These are phyloP conservation scores for Gymnoscopelus braueri DNA, from an alignment of 2,797 vertebrate genomes.

Conservation along the genomic window DNA sequence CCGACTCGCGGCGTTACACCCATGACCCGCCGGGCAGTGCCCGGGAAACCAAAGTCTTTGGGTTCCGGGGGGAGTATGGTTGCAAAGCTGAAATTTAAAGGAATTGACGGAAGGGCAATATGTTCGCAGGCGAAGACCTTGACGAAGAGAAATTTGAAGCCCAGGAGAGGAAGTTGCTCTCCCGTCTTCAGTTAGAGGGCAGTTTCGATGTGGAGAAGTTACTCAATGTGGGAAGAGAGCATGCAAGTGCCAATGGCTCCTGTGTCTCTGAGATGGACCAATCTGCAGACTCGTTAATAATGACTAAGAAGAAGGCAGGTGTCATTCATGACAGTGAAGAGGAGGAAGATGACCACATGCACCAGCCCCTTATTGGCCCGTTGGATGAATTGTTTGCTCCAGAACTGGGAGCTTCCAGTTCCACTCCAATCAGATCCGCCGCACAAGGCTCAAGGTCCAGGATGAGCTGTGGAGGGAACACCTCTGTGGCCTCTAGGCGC, in stretches of 20 bases:
- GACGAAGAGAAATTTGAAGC: slow-evolving; percentile 27
- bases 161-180: slow-evolving; percentile 54
- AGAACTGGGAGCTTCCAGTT: slow-evolving; percentile 79
- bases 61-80: too few species aligned
- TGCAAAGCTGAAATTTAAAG: too few species aligned
- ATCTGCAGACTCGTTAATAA: slow-evolving; percentile 50
- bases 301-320: slow-evolving; percentile 69
- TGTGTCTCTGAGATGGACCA: slow-evolving; percentile 1
- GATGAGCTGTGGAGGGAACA: slow-evolving; percentile 38
- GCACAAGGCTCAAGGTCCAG: slow-evolving; percentile 1
- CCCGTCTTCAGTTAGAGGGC: slow-evolving; percentile 65
- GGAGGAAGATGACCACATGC: slow-evolving; percentile 29
- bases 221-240: slow-evolving; percentile 40
- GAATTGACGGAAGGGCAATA: too few species aligned
- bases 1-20: too few species aligned
- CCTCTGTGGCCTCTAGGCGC: too few species aligned
- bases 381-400: slow-evolving; percentile 40
- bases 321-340: slow-evolving; percentile 81
- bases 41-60: too few species aligned
- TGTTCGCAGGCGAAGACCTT: slow-evolving; percentile 20
- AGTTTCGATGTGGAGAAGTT: slow-evolving; percentile 59
- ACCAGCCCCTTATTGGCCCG: slow-evolving; percentile 46
- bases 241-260: slow-evolving; percentile 2
- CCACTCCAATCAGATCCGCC: slow-evolving; percentile 2
- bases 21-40: too few species aligned